phyloP scores from a whole-genome alignment of 2,888 invertebrate species.

The Chalcis sispes region DNA sequence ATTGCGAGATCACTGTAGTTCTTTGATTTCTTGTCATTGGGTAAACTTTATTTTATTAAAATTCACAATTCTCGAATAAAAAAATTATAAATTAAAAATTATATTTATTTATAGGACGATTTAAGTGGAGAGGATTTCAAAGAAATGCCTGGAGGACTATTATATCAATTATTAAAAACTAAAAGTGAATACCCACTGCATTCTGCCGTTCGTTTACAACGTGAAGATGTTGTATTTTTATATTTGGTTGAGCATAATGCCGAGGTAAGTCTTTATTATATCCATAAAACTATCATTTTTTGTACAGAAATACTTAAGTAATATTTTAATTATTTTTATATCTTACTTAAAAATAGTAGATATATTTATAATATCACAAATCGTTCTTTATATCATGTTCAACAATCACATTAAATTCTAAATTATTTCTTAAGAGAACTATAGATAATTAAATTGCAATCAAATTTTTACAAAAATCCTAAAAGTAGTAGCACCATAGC shows the following conservation, averaged over 20 bases:
- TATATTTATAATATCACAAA: conserved; percentile 54
- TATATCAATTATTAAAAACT: conserved; percentile 93
- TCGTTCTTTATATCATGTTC: conserved; percentile 10
- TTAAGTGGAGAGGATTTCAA: conserved; percentile 89
- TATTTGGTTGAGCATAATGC: conserved; percentile 94
- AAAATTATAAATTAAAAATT: conserved; percentile 6
- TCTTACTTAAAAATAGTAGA: conserved; percentile 39
- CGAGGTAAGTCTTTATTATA: conserved; percentile 82
- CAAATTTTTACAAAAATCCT: conserved; percentile 4
- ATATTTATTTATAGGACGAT: conserved; percentile 79
- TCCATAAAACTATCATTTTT: conserved; percentile 13
- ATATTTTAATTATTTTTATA: conserved; percentile 25
- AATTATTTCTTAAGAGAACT: conserved; percentile 15
- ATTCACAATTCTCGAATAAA: conserved; percentile 31
- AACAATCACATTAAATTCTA: conserved; percentile 12
- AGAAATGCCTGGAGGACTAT: conserved; percentile 92
- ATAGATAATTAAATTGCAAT: not conserved
- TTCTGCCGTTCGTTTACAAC: conserved; percentile 89
- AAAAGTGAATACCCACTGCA: conserved; percentile 93
- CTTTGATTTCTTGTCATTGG: conserved; percentile 95
- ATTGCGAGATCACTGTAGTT: conserved; percentile 91
- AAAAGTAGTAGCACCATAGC: conserved; percentile 15
- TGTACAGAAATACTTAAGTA: conserved; percentile 48
- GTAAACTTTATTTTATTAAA: conserved; percentile 74
- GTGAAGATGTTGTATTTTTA: conserved; percentile 97